Evolutionary conservation across 2,888 invertebrate genomes (phyloP).

Genomic region (Anaspis maculata): DNA sequence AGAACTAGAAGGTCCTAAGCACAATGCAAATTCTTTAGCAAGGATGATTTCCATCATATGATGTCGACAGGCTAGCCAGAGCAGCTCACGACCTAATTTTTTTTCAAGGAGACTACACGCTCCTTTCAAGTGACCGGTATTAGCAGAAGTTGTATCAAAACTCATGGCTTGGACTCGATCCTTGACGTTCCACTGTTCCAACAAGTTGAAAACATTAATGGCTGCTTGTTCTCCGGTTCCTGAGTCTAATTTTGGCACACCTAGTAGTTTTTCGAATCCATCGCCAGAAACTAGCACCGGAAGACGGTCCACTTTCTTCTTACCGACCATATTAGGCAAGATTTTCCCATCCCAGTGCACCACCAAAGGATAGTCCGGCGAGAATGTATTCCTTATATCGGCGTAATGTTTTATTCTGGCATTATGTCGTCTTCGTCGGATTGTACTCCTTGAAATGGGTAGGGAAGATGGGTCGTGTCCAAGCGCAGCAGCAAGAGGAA

Average conservation of each 20-base stretch:
- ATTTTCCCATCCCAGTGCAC: slow-evolving; percentile 32
- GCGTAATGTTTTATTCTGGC: too few species aligned
- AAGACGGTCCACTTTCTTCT: slow-evolving; percentile 25
- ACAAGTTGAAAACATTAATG: slow-evolving; percentile 17
- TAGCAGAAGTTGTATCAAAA: slow-evolving; percentile 22
- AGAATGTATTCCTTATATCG: too few species aligned
- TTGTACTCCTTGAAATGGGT: slow-evolving; percentile 24
- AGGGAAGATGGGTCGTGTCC: slow-evolving; percentile 22
- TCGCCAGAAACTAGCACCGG: slow-evolving; percentile 19
- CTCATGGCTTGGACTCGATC: slow-evolving; percentile 10
- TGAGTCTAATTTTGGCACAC: slow-evolving; percentile 23
- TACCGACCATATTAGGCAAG: slow-evolving; percentile 23
- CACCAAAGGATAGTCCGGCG: slow-evolving; percentile 22
- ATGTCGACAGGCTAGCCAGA: slow-evolving; percentile 18
- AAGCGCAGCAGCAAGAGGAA: slow-evolving; percentile 21
- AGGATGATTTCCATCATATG: too few species aligned
- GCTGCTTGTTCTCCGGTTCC: slow-evolving; percentile 12
- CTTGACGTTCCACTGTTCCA: slow-evolving; percentile 9
- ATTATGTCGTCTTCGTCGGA: slow-evolving; percentile 25
- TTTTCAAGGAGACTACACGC: slow-evolving; percentile 23
- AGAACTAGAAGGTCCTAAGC: slow-evolving; percentile 17
- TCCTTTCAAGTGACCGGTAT: slow-evolving; percentile 21
- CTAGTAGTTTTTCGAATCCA: slow-evolving; percentile 23
- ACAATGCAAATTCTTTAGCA: too few species aligned
- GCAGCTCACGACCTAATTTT: slow-evolving; percentile 18